Evolutionary conservation across 2,888 invertebrate species (phyloP).

Genomic region (Invenusta paracnida): DNA sequence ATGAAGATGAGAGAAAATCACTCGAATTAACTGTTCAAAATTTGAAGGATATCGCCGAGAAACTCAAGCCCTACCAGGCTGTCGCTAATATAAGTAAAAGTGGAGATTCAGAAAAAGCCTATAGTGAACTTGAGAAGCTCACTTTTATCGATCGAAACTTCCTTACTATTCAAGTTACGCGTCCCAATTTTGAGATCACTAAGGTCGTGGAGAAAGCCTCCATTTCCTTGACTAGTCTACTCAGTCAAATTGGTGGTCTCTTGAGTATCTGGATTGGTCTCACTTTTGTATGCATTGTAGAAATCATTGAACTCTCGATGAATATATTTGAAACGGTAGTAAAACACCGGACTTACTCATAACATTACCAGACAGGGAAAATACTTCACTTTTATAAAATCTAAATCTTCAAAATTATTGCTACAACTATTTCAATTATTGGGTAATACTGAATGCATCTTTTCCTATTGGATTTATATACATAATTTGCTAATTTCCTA

Average conservation of each 20-base stretch:
- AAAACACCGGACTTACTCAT: not conserved
- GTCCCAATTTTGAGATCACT: constrained; percentile 42
- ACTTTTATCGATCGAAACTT: constrained; percentile 41
- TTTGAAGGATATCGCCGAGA: not conserved
- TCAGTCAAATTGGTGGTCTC: constrained; percentile 43
- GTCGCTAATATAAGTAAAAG: not conserved
- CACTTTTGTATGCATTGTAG: constrained; percentile 43
- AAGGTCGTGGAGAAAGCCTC: constrained; percentile 40
- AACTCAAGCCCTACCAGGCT: not conserved
- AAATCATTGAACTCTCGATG: constrained; percentile 39
- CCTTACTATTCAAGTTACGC: constrained; percentile 34
- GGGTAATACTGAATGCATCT: too few species aligned
- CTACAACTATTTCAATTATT: too few species aligned
- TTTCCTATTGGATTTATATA: too few species aligned
- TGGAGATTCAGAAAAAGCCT: not conserved
- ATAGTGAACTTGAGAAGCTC: constrained; percentile 12
- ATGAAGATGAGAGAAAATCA: not conserved
- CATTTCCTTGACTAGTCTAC: constrained; percentile 42
- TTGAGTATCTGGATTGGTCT: constrained; percentile 44
- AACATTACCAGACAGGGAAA: too few species aligned
- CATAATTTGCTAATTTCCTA: too few species aligned
- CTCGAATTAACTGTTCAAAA: too few species aligned
- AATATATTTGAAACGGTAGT: constrained; percentile 22
- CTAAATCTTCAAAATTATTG: too few species aligned
- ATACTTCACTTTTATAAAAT: too few species aligned